Percentiles rank a stretch among this genome's conserved stretches.
Conservation (phyloP, 37 sponge, comb jelly and placozoan species). For the Ephydatia muelleri region DNA sequence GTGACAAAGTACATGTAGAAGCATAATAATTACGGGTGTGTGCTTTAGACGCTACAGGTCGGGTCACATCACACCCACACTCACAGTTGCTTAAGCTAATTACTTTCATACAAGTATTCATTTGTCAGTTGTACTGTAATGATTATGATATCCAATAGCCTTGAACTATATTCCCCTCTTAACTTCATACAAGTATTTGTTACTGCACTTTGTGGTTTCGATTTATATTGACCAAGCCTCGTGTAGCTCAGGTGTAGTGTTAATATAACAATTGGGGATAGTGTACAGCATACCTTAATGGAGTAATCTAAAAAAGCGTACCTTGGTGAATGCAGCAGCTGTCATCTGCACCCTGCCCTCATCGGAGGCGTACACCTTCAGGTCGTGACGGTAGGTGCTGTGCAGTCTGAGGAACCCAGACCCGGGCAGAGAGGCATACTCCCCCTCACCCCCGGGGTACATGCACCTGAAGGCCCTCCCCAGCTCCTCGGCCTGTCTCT, state of each 20-base stretch:
- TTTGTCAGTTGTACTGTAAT: too few species aligned
- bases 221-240: too few species aligned
- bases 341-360: slow-evolving; percentile 96
- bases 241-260: not conserved
- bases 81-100: too few species aligned
- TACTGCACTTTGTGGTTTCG: too few species aligned
- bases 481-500: slow-evolving; percentile 81
- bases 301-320: not conserved
- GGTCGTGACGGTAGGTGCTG: slow-evolving; percentile 96
- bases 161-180: too few species aligned
- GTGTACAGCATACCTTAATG: not conserved
- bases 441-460: slow-evolving; percentile 90
- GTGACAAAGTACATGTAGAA: too few species aligned
- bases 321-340: slow-evolving; percentile 96
- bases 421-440: slow-evolving; percentile 74
- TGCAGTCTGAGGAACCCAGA: slow-evolving; percentile 93
- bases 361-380: slow-evolving; percentile 96
- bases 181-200: too few species aligned
- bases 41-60: too few species aligned
- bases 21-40: too few species aligned
- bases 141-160: too few species aligned
- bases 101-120: too few species aligned
- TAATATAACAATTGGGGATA: not conserved
- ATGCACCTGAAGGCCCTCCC: slow-evolving; percentile 87
- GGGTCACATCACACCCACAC: too few species aligned